Evolutionary conservation across 2,113 vertebrate species (phyloP).

Genomic region (Hylia prasina): DNA sequence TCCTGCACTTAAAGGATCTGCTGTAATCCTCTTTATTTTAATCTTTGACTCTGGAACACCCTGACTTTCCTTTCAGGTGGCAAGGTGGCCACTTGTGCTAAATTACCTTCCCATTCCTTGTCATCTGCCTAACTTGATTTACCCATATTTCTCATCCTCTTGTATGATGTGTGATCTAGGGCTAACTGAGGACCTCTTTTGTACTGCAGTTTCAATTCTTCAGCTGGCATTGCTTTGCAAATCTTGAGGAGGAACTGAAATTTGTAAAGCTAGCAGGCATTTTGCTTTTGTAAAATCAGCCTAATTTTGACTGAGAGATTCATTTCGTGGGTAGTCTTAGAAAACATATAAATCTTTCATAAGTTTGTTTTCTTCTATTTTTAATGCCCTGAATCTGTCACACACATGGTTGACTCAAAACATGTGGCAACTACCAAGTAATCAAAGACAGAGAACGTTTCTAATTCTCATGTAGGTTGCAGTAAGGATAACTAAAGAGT

Average conservation of each 20-base stretch:
- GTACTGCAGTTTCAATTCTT: background rate
- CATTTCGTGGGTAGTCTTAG: background rate
- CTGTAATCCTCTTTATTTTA: background rate
- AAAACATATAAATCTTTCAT: slow-evolving; percentile 49
- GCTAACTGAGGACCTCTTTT: background rate
- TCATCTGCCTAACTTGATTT: background rate
- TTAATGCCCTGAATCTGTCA: slow-evolving; percentile 45
- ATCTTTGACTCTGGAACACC: background rate
- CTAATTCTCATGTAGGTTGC: background rate
- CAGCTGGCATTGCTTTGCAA: background rate
- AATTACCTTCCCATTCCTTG: background rate
- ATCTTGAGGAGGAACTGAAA: background rate
- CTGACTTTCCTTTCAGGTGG: background rate
- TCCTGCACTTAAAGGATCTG: background rate
- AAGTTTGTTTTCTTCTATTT: slow-evolving; percentile 50
- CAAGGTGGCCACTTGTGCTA: background rate
- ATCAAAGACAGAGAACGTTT: background rate
- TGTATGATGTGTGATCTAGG: background rate
- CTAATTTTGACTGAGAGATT: background rate
- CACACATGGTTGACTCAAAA: background rate
- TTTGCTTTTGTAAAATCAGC: background rate
- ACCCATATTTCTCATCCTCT: background rate
- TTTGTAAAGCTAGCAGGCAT: background rate
- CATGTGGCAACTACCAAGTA: background rate
- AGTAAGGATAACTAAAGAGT: background rate